Evolutionary conservation across 2,113 vertebrate species (phyloP), one percentile per base, ranked within the genome.

Genomic region (Vidua chalybeata): DNA sequence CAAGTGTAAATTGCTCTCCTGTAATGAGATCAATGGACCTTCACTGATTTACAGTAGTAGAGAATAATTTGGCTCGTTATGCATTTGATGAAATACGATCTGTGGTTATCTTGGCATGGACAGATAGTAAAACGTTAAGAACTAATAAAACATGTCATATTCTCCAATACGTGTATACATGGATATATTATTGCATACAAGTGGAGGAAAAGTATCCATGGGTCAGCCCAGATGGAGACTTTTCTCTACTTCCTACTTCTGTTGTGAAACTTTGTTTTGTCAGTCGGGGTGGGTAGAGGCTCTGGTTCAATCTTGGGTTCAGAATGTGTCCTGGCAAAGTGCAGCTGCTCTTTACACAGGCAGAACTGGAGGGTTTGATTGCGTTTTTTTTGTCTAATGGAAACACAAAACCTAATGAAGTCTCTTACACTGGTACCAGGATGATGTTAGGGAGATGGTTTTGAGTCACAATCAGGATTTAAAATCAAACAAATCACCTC

Each of bases 11-110:
- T 95, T 82, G 92, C 82, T 76, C 58, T 88, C 46, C 39, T 28
- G 41, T 93, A 95, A 96, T 94, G 84, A 95, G 82, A 64, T 85
- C 89, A 91, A 92, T 95, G 93, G 74, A 89, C 87, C 81, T 79
- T 78, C 81, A 79, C 87, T 1, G 2, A 89, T 96, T 93, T 95
- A 94, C 78, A 66, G 74, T 35, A 30, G 77, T 76, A 87, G 58
- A 79, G 82, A 84, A 87, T 90, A 94, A 96, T 89, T 82, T 93
- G 91, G 49, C 49, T 93, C 67, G 3, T 94, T 95, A 73, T 1
- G 1, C 41, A 17, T 81, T 58, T 89, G 63, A 96, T 96, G 81
- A 92, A 76, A 62, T 90, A 84, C 0, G 24, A 84, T 82, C 87
- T 75, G n/a, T 51, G 74, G 54, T 56, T 91, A 24, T 87, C 58